These are phyloP conservation scores for Elachura formosa DNA, from an alignment of 2,113 vertebrate genomes.

Conservation along the genomic window DNA sequence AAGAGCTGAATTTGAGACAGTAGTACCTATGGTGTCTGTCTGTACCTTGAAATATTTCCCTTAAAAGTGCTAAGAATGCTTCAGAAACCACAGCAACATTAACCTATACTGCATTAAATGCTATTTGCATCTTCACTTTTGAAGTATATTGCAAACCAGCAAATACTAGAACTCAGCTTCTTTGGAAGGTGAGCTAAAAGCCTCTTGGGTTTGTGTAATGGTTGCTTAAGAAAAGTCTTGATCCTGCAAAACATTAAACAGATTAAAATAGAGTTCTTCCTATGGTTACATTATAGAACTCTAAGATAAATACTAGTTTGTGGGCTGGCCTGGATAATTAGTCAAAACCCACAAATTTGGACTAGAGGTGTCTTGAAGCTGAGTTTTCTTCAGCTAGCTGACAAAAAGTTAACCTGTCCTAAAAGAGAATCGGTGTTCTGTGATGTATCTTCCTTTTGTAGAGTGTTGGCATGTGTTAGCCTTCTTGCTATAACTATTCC, in stretches of 20 bases:
- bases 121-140: not conserved
- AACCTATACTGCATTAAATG: not conserved
- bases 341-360: not conserved
- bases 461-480: not conserved
- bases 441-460: not conserved
- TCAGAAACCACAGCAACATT: not conserved
- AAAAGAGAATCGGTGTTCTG: not conserved
- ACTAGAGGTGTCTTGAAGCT: not conserved
- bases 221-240: not conserved
- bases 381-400: not conserved
- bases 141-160: not conserved
- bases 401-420: not conserved
- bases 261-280: not conserved
- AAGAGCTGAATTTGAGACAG: not conserved
- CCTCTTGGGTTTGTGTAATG: not conserved
- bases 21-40: not conserved
- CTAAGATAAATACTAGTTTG: not conserved
- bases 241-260: not conserved
- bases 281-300: not conserved
- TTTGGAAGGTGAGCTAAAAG: not conserved
- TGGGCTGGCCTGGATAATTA: not conserved
- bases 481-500: not conserved
- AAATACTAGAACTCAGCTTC: not conserved
- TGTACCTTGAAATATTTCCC: not conserved
- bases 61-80: not conserved